Conservation (phyloP, 2,888 invertebrate genomes). For the Agriotes lineatus region DNA sequence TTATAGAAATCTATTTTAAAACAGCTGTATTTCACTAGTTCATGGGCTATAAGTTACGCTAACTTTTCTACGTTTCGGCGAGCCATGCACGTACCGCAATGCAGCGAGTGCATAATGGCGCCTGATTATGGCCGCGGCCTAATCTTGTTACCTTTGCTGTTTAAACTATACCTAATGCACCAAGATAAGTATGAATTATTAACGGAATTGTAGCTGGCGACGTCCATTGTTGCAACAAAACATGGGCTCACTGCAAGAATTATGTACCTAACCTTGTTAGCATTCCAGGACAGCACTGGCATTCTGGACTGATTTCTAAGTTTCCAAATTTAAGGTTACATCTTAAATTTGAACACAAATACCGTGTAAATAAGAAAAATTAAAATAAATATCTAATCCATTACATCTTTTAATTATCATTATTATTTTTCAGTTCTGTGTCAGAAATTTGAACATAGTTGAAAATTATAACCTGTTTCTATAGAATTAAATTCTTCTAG, state of each 20-base stretch:
- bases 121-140: conserved; percentile 23
- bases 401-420: no score
- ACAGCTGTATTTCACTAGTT: conserved; percentile 10
- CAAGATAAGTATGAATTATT: conserved; percentile 36
- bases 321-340: no score
- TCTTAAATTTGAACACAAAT: no score
- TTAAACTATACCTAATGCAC: conserved; percentile 28
- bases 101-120: conserved; percentile 28
- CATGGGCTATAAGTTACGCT: conserved; percentile 20
- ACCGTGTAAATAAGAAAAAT: no score
- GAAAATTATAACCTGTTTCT: no score
- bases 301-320: no score
- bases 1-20: conserved; percentile 29
- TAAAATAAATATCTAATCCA: no score
- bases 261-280: not conserved
- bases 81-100: conserved; percentile 29
- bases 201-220: conserved; percentile 15
- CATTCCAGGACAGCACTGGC: no score
- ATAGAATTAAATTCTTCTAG: no score
- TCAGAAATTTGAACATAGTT: no score
- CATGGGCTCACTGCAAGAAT: conserved; percentile 5
- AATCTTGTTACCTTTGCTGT: conserved; percentile 28
- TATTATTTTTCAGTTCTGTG: no score
- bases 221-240: conserved; percentile 1
- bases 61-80: conserved; percentile 33